These are phyloP conservation scores for Herminia tarsipennalis DNA, from an alignment of 2,888 invertebrate species.

Conservation along the genomic window DNA sequence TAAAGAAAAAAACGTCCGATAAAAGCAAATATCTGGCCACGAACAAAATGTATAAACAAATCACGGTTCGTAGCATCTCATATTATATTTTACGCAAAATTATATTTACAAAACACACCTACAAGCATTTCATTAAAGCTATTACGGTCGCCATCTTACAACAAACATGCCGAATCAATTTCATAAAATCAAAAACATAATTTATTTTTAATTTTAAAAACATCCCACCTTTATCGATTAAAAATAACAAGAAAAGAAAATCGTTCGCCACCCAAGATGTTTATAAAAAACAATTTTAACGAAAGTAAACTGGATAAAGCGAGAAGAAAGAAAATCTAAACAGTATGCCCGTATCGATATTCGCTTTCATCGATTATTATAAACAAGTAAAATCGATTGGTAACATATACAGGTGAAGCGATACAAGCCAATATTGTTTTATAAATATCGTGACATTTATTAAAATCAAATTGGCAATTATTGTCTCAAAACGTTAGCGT, in stretches of 20 bases:
- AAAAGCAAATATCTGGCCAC: too few relatives aligned
- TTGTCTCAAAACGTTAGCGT: slow-evolving; percentile 5
- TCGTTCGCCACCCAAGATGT: slow-evolving; percentile 52
- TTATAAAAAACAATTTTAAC: slow-evolving; percentile 66
- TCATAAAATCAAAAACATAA: slow-evolving; percentile 19
- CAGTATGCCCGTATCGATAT: slow-evolving; percentile 49
- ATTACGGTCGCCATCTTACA: slow-evolving; percentile 5
- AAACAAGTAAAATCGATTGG: slow-evolving; percentile 75
- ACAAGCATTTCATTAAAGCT: not conserved
- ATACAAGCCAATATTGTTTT: slow-evolving; percentile 48
- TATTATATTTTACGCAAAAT: not conserved
- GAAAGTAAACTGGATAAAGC: slow-evolving; percentile 68
- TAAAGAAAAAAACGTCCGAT: too few relatives aligned
- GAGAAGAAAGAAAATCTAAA: slow-evolving; percentile 59
- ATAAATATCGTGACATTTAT: slow-evolving; percentile 50
- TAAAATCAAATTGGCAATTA: slow-evolving; percentile 25
- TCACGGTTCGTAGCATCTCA: not conserved
- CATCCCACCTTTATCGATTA: slow-evolving; percentile 38
- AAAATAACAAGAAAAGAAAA: slow-evolving; percentile 45
- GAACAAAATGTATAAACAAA: too few relatives aligned
- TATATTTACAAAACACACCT: slow-evolving; percentile 5
- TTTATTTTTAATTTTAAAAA: slow-evolving; percentile 37
- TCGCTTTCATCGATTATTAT: slow-evolving; percentile 62
- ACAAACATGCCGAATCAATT: slow-evolving; percentile 15
- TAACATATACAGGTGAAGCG: slow-evolving; percentile 56